These are phyloP conservation scores for Xiphophorus hellerii DNA, from an alignment of 2,113 vertebrate species.

Conservation along the genomic window DNA sequence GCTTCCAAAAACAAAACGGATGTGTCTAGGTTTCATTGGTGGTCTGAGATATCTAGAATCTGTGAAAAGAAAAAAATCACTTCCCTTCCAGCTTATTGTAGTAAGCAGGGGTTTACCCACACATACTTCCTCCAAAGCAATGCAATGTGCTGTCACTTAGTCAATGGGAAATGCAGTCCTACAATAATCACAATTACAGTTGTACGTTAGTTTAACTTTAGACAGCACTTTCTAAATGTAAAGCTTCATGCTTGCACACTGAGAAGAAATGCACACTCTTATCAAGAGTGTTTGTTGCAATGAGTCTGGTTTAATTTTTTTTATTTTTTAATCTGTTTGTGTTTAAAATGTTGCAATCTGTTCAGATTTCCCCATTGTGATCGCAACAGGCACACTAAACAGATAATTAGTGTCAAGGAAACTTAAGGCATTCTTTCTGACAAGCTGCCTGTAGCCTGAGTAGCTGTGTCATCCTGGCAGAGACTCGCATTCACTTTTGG, in stretches of 20 bases:
- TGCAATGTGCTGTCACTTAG: constrained; percentile 39
- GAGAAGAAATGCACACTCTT: background rate
- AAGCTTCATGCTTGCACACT: constrained; percentile 8
- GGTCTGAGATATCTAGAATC: constrained; percentile 24
- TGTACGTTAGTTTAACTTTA: background rate
- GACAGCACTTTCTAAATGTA: background rate
- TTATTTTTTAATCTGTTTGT: constrained; percentile 10
- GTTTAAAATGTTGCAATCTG: constrained; percentile 5
- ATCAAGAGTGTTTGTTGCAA: too few species aligned
- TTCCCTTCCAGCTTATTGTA: constrained; percentile 48
- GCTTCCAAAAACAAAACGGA: constrained; percentile 49
- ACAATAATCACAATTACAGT: constrained; percentile 13
- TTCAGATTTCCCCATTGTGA: constrained; percentile 34
- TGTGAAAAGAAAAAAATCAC: constrained; percentile 18
- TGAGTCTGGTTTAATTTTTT: constrained; percentile 6
- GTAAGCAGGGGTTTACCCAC: constrained; percentile 60
- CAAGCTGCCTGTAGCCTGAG: constrained; percentile 43
- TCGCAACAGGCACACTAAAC: constrained; percentile 29
- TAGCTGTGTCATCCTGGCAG: constrained; percentile 63
- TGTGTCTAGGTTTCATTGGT: constrained; percentile 47
- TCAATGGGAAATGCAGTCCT: constrained; percentile 25
- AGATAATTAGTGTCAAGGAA: constrained; percentile 31
- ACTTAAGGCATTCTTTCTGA: constrained; percentile 34
- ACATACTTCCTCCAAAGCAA: constrained; percentile 57
- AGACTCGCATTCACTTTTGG: constrained; percentile 44